Percentiles rank a stretch among this genome's conserved stretches.
These are phyloP conservation scores for Neria commutata DNA, from an alignment of 2,888 invertebrate species.

Conservation along the genomic window DNA sequence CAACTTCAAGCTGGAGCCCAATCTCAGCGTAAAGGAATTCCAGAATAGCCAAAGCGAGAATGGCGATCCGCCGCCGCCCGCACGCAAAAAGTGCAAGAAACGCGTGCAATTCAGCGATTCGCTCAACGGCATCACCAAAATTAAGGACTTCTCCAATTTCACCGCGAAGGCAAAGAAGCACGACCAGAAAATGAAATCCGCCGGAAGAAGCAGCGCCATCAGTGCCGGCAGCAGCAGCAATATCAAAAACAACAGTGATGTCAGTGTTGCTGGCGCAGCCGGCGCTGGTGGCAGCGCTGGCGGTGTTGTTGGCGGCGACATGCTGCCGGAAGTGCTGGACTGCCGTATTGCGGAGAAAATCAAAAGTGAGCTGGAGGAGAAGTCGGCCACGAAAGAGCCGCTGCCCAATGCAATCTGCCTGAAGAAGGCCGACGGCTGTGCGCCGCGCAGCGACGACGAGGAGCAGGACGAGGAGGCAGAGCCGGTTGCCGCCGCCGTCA, in stretches of 20 bases:
- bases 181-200: constrained; percentile 44
- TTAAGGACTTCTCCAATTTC: constrained; percentile 46
- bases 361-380: constrained; percentile 59
- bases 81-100: constrained; percentile 56
- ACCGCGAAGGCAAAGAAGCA: constrained; percentile 55
- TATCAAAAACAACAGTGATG: too few species aligned
- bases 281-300: constrained; percentile 27
- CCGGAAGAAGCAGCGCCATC: constrained; percentile 41
- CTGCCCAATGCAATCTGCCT: constrained; percentile 48
- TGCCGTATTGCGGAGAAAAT: constrained; percentile 62
- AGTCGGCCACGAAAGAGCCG: constrained; percentile 51
- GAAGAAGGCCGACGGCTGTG: constrained; percentile 42
- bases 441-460: constrained; percentile 39
- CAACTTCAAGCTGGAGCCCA: constrained; percentile 60
- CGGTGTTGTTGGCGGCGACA: constrained; percentile 38
- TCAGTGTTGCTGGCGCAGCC: too few species aligned
- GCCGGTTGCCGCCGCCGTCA: constrained; percentile 31
- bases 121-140: constrained; percentile 50
- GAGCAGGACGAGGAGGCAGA: constrained; percentile 46
- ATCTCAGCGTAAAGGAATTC: constrained; percentile 59
- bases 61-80: constrained; percentile 28
- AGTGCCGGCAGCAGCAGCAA: constrained; percentile 33
- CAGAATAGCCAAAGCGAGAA: constrained; percentile 45
- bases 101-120: constrained; percentile 60
- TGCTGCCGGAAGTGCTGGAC: constrained; percentile 59